Conservation (phyloP, 2,113 vertebrate genomes). For the Merops nubicus region DNA sequence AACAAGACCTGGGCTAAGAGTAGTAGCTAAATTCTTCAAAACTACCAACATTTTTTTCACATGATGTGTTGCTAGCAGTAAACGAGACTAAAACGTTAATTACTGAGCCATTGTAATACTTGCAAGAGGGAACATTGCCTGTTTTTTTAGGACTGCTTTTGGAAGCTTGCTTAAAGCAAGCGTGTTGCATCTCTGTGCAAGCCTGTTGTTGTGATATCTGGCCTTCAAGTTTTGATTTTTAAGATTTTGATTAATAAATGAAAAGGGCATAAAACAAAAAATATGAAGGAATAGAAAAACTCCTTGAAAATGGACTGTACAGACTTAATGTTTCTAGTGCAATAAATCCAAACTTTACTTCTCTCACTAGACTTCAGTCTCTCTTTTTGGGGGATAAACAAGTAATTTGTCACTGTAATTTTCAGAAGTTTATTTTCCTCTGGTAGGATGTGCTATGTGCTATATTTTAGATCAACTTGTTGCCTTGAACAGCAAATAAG, state of each 20-base stretch:
- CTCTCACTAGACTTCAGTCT: background rate
- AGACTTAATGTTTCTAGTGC: background rate
- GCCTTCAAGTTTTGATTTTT: background rate
- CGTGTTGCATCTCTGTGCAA: background rate
- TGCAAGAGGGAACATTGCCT: background rate
- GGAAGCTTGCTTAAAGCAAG: background rate
- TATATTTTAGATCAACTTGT: background rate
- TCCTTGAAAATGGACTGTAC: background rate
- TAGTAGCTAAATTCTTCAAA: background rate
- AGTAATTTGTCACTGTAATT: background rate
- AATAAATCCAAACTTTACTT: background rate
- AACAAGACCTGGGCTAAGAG: background rate
- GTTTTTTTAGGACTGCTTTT: background rate
- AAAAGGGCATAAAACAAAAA: background rate
- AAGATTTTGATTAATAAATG: background rate
- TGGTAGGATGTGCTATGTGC: background rate
- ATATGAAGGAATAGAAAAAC: background rate
- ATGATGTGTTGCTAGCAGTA: background rate
- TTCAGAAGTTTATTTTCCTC: background rate
- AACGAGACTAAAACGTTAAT: background rate
- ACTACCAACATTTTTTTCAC: background rate
- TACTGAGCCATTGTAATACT: background rate
- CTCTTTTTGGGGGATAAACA: background rate
- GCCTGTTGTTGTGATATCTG: background rate
- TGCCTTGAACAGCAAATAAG: background rate